Evolutionary conservation across 2,888 invertebrate genomes (phyloP), one percentile per base, ranked within the genome.

Genomic region (Drosophila peninsularis): DNA sequence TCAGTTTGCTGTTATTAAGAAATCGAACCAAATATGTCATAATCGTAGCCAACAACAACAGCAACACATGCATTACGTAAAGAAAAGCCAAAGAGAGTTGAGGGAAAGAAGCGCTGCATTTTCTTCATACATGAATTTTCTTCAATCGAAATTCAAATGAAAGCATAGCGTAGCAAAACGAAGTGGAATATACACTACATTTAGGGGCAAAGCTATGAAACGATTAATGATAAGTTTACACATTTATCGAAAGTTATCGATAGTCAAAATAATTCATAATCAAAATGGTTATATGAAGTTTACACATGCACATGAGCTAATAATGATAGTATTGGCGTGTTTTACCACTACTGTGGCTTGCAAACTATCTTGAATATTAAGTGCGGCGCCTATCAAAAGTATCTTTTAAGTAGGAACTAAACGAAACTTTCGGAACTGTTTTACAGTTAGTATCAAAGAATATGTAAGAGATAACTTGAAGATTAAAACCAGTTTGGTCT

Each of bases 21-120:
- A 82, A 62, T 61, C 56, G 32, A 72, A 41, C 56, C 19, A 64
- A 75, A 67, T 63, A 52, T 80, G 61, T 73, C 62, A 78, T 69
- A 83, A 73, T 64, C 47, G 55, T 21, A 44, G 61, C 50, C 19
- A 50, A 45, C 21, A 24, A 39, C 5, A 54, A 21, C 14, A 21
- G 13, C 13, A 14, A 21, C 4, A 9, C 50, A 50, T 21, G 34
- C 60, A 65, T 82, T 78, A 63, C 66, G 65, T 75, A 73, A 82
- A 75, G 49, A 32, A 32, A 65, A 62, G 24, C 36, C 42, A 39
- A 47, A 42, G 32, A 39, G 21, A 58, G 49, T 24, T 19, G 17
- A 62, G 62, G 56, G 36, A 65, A 69, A 42, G 39, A 30, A 44
- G n/a, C 27, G n/a, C 37, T n/a, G n/a, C n/a, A n/a, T n/a, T n/a